Conservation (phyloP, 2,888 invertebrate genomes). For the Teleiodes luculella region DNA sequence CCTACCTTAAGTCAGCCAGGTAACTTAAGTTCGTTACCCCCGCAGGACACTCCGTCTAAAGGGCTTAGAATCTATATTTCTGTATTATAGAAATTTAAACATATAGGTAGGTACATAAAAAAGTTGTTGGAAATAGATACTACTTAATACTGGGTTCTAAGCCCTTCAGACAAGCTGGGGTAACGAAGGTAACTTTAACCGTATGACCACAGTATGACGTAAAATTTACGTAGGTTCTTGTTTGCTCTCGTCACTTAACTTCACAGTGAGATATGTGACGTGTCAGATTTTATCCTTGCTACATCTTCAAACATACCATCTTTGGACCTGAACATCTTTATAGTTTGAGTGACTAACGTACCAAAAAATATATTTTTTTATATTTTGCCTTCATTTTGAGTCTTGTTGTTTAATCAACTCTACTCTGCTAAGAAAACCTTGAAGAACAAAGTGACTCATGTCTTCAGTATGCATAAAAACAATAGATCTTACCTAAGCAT, state of each 20-base stretch:
- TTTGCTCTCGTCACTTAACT: background rate
- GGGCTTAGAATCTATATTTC: too few relatives aligned
- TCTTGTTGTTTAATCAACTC: too few relatives aligned
- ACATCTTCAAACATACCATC: background rate
- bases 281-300: constrained; percentile 1
- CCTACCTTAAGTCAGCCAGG: too few relatives aligned
- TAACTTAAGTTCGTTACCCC: background rate
- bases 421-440: too few relatives aligned
- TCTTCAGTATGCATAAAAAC: constrained; percentile 33
- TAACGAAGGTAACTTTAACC: constrained; percentile 22
- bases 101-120: too few relatives aligned
- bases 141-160: too few relatives aligned
- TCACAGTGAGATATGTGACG: constrained; percentile 10
- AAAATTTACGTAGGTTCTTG: constrained; percentile 6
- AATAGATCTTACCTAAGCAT: constrained; percentile 33
- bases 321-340: background rate
- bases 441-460: constrained; percentile 34
- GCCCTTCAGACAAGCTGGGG: too few relatives aligned
- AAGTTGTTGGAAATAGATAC: too few relatives aligned
- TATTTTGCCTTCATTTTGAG: too few relatives aligned
- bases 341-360: constrained; percentile 13
- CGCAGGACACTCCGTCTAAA: too few relatives aligned
- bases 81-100: too few relatives aligned
- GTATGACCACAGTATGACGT: constrained; percentile 20
- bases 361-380: too few relatives aligned